Evolutionary conservation across 2,113 vertebrate genomes (phyloP), one percentile per base, ranked within the genome.

Genomic region (Podarcis cretensis): DNA sequence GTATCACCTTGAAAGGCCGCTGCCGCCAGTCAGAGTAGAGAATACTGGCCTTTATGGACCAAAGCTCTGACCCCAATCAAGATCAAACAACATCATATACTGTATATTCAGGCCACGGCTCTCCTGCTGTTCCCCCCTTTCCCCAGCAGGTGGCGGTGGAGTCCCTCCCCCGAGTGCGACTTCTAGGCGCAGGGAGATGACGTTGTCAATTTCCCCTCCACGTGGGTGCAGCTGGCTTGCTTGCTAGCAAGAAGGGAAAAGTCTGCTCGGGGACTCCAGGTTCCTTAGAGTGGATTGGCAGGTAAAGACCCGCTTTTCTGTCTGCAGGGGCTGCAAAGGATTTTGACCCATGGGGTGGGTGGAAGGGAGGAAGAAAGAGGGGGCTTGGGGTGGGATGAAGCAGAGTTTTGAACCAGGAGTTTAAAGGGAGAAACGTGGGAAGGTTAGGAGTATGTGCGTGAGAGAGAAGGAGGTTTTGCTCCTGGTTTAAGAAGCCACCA

Each of bases 131-230:
- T 83, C 87, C 92, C 74, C n/a, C 25, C 74, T 91, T 18, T 25
- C 25, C 20, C 57, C 84, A 73, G 35, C 1, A 84, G 93, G 82
- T 78, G 92, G 94, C 81, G 83, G 89, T 89, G 69, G 86, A 73
- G 37, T 18, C 1, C 2, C 1, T 2, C 4, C 25, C 20, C 48
- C 0, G 37, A 8, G 2, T 43, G 20, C 25, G 6, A 63, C 3
- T 5, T 1, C 0, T 32, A 0, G 83, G 40, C 66, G 90, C 78
- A 5, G 2, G 1, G 18, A 8, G 1, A 86, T 86, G 89, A 86
- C 77, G 69, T 57, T 1, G 66, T 1, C 7, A 4, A 32, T 91
- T 91, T 93, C 89, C 93, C 91, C 87, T 16, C 0, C 92, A 75
- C 89, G 88, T 57, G 91, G 85, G 91, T 90, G 5, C n/a, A 0